Conservation (phyloP, 2,888 invertebrate species). For the Erebia aethiops region DNA sequence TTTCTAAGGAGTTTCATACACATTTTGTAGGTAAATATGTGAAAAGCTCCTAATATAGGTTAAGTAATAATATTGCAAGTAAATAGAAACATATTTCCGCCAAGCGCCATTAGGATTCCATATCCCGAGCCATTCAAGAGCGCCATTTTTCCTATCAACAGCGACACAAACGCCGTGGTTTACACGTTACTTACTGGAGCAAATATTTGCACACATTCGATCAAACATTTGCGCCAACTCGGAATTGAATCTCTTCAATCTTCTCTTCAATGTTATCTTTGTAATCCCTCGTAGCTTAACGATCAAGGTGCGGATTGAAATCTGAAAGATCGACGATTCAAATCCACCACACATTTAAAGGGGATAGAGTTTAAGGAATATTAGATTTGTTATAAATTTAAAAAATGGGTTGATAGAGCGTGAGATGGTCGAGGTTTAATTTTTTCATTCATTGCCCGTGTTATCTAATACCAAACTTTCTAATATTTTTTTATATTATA, state of each 20-base stretch:
- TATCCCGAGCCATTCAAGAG: conserved; percentile 26
- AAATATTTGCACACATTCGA: conserved; percentile 31
- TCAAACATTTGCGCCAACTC: conserved; percentile 32
- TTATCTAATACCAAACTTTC: too few relatives aligned
- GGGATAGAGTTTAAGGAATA: too few relatives aligned
- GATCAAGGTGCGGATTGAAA: too few relatives aligned
- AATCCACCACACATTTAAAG: too few relatives aligned
- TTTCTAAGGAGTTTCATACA: neutral
- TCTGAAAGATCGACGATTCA: too few relatives aligned
- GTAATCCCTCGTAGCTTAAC: too few relatives aligned
- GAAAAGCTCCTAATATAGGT: neutral
- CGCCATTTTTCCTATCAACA: conserved; percentile 28
- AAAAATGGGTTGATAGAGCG: too few relatives aligned
- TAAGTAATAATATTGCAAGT: neutral
- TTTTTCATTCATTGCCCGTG: too few relatives aligned
- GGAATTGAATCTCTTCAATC: conserved; percentile 33
- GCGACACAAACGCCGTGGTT: conserved; percentile 29
- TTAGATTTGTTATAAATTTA: too few relatives aligned
- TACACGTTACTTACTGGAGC: conserved; percentile 36
- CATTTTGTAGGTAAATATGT: neutral
- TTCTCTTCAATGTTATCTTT: neutral
- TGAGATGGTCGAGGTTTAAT: too few relatives aligned
- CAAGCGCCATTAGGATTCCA: conserved; percentile 22
- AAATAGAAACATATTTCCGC: conserved; percentile 15
- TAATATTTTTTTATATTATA: too few relatives aligned